Conservation (phyloP, 2,113 vertebrate genomes). For the Neolamprologus sp. region DNA sequence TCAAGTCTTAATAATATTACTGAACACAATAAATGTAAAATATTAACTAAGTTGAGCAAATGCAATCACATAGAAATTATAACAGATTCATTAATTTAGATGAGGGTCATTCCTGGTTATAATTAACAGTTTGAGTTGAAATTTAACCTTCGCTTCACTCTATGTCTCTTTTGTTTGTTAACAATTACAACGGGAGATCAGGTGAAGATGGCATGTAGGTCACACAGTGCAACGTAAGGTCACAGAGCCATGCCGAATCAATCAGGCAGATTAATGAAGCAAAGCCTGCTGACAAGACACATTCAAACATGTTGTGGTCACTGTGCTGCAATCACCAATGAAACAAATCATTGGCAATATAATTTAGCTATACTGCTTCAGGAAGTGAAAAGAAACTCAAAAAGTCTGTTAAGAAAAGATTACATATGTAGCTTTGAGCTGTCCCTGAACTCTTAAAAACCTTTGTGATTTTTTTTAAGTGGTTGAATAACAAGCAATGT, state of each 20-base stretch:
- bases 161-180: background rate
- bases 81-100: background rate
- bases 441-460: background rate
- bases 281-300: conserved; percentile 17
- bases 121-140: background rate
- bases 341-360: background rate
- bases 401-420: background rate
- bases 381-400: background rate
- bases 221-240: conserved; percentile 2
- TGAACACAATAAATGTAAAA: background rate
- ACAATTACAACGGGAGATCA: background rate
- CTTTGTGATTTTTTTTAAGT: background rate
- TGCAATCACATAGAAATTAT: background rate
- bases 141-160: background rate
- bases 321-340: background rate
- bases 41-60: background rate
- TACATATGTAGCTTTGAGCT: background rate
- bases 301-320: background rate
- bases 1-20: background rate
- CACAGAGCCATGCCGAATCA: conserved; percentile 13
- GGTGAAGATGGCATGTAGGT: background rate
- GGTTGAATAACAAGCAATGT: background rate
- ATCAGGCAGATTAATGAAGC: conserved; percentile 26
- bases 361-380: background rate
- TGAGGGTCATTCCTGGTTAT: background rate